These are phyloP conservation scores for Dysmachus trigonus DNA, from an alignment of 2,888 invertebrate genomes.

Conservation along the genomic window DNA sequence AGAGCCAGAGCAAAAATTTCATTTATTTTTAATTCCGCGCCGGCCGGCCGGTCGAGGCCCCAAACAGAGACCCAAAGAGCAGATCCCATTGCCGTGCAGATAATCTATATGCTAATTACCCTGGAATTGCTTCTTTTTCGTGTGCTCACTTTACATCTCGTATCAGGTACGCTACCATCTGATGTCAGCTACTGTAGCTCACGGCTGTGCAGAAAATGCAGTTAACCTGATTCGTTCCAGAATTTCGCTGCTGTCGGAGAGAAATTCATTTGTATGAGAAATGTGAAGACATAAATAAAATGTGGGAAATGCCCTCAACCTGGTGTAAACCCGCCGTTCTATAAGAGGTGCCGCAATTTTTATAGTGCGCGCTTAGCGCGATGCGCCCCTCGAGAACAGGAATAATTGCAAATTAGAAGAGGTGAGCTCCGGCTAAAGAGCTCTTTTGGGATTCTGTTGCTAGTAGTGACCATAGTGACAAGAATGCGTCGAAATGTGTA, in stretches of 20 bases:
- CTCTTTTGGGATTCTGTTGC: background rate
- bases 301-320: background rate
- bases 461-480: constrained; percentile 1
- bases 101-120: constrained; percentile 47
- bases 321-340: too few relatives aligned
- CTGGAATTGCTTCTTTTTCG: constrained; percentile 37
- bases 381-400: background rate
- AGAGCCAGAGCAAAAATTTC: background rate
- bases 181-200: constrained; percentile 41
- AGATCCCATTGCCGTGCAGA: constrained; percentile 23
- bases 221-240: constrained; percentile 44
- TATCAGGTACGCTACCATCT: constrained; percentile 43
- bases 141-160: constrained; percentile 36
- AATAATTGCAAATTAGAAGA: constrained; percentile 33
- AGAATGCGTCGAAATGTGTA: background rate
- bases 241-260: constrained; percentile 37
- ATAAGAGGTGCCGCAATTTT: constrained; percentile 4
- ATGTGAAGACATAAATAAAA: constrained; percentile 39
- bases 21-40: background rate
- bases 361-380: constrained; percentile 17
- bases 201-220: constrained; percentile 20
- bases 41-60: background rate
- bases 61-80: constrained; percentile 1
- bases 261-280: constrained; percentile 35
- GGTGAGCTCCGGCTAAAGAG: background rate